phyloP scores from a whole-genome alignment of 2,113 vertebrate genomes.

The Percina caprodes region DNA sequence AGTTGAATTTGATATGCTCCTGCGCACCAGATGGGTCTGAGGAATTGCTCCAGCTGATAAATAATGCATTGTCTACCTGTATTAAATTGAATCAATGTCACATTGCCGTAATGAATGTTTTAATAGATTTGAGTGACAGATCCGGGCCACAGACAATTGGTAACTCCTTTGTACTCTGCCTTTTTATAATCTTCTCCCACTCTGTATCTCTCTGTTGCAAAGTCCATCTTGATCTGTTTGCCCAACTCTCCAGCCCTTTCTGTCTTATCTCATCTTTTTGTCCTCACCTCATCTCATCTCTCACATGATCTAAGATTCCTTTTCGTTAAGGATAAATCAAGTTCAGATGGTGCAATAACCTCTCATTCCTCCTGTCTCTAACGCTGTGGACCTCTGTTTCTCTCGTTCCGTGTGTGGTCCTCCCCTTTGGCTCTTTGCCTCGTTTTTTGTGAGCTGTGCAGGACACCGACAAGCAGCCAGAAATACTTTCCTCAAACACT shows the following conservation, averaged over 20 bases:
- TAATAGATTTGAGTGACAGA: conserved; percentile 68
- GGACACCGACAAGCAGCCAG: conserved; percentile 58
- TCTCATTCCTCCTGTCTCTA: conserved; percentile 32
- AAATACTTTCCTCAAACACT: conserved; percentile 43
- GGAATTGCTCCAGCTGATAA: conserved; percentile 68
- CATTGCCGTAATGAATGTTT: conserved; percentile 71
- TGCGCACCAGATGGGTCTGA: conserved; percentile 67
- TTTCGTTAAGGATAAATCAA: conserved; percentile 32
- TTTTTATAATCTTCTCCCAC: not conserved
- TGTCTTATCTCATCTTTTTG: not conserved
- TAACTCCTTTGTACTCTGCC: conserved; percentile 30
- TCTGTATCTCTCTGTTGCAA: not conserved
- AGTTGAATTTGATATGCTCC: conserved; percentile 70
- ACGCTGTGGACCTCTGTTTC: conserved; percentile 27
- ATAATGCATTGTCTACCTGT: conserved; percentile 75
- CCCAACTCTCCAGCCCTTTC: not conserved
- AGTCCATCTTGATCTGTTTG: conserved; percentile 39
- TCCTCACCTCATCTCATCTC: conserved; percentile 29
- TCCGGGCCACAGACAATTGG: conserved; percentile 55
- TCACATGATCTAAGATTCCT: not conserved
- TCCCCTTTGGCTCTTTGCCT: conserved; percentile 70
- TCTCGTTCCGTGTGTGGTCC: conserved; percentile 54
- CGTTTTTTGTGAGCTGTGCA: conserved; percentile 48
- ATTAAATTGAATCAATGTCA: conserved; percentile 69
- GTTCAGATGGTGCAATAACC: conserved; percentile 12